Conservation (phyloP, 1,140 invertebrate genomes). For the Trypoxylus dichotomus region DNA sequence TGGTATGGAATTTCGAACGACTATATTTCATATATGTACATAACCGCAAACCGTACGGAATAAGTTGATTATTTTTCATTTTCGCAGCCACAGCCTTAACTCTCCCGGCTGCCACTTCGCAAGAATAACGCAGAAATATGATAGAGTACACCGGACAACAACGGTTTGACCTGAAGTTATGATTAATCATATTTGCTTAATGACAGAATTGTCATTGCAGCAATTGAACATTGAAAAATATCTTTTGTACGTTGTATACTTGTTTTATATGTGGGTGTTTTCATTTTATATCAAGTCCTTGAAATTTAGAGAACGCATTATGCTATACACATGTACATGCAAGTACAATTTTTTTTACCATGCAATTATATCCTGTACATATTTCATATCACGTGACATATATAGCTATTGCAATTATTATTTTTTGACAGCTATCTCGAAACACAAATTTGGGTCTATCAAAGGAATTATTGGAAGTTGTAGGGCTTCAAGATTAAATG, state of each 20-base stretch:
- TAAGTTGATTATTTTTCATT: slow-evolving; percentile 7
- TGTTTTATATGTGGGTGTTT: not conserved
- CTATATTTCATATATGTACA: slow-evolving; percentile 12
- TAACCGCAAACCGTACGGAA: slow-evolving; percentile 15
- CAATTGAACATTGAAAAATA: not conserved
- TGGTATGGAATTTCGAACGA: slow-evolving; percentile 16
- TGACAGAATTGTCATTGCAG: not conserved
- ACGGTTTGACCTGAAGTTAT: not conserved
- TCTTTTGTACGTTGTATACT: not conserved
- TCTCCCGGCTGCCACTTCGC: not conserved
- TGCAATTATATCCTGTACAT: too few species aligned
- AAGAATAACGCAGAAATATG: not conserved
- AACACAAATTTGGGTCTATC: too few species aligned
- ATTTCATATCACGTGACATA: too few species aligned
- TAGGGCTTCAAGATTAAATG: too few species aligned
- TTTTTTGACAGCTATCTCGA: too few species aligned
- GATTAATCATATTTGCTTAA: not conserved
- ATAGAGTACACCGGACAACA: not conserved
- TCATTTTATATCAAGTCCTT: not conserved
- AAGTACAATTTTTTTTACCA: too few species aligned
- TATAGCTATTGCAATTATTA: too few species aligned
- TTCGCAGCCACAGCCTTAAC: not conserved
- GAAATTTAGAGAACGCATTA: not conserved
- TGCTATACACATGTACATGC: too few species aligned
- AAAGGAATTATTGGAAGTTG: too few species aligned